phyloP scores from a whole-genome alignment of 2,888 invertebrate genomes.

The Automeris io region DNA sequence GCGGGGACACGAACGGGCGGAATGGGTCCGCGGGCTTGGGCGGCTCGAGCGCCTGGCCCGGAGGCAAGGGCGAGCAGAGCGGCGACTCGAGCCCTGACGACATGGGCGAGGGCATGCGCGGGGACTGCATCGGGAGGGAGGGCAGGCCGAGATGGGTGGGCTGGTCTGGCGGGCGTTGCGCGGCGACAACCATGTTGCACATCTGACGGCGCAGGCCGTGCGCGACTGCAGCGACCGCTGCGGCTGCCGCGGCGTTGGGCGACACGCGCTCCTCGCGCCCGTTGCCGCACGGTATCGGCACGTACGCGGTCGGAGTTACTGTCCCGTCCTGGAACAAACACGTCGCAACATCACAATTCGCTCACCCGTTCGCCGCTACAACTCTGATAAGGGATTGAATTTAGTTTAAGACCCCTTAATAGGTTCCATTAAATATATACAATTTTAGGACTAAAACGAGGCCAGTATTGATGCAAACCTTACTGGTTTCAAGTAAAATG shows the following conservation, averaged over 20 bases:
- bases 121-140: constrained; percentile 57
- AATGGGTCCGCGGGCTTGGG: constrained; percentile 67
- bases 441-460: too few relatives aligned
- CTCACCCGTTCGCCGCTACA: background rate
- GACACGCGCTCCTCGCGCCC: constrained; percentile 74
- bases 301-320: constrained; percentile 73
- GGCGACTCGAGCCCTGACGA: constrained; percentile 79
- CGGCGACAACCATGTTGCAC: constrained; percentile 86
- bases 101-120: constrained; percentile 72
- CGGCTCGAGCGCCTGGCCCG: constrained; percentile 81
- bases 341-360: constrained; percentile 12
- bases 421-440: too few relatives aligned
- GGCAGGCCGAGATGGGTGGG: constrained; percentile 69
- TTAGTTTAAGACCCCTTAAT: too few relatives aligned
- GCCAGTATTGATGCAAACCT: too few relatives aligned
- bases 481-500: too few relatives aligned
- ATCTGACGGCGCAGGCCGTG: constrained; percentile 91
- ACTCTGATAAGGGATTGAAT: too few relatives aligned
- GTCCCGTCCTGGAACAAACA: constrained; percentile 79
- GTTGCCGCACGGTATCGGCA: constrained; percentile 73
- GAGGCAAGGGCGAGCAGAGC: constrained; percentile 79
- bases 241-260: constrained; percentile 84
- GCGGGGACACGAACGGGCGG: constrained; percentile 78
- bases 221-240: constrained; percentile 91
- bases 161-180: constrained; percentile 60